phyloP scores from a whole-genome alignment of 1,140 invertebrate species.

The Aphaenogaster rudis region DNA sequence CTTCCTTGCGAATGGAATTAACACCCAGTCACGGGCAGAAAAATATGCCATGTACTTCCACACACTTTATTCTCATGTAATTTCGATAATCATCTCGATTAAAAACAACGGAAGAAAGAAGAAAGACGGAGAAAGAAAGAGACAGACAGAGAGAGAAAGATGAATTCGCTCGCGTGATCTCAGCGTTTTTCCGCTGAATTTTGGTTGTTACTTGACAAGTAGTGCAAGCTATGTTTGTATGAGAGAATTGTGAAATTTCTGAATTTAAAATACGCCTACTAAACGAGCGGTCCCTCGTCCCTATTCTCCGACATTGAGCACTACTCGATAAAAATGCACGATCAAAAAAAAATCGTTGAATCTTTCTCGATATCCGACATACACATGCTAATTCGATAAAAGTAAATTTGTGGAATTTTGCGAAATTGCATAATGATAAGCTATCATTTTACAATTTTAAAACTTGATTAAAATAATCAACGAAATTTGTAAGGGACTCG shows the following conservation, averaged over 20 bases:
- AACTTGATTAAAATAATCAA: conserved; percentile 59
- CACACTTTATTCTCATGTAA: conserved; percentile 48
- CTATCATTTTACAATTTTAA: conserved; percentile 41
- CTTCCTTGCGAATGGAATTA: conserved; percentile 39
- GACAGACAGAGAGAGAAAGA: neutral
- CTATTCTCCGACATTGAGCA: conserved; percentile 22
- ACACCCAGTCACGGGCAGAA: conserved; percentile 61
- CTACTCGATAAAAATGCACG: conserved; percentile 49
- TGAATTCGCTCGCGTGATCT: conserved; percentile 28
- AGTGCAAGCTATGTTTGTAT: conserved; percentile 41
- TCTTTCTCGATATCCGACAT: neutral
- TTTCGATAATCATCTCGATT: conserved; percentile 59
- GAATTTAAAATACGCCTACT: conserved; percentile 41
- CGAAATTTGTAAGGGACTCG: conserved; percentile 60
- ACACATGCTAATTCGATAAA: conserved; percentile 23
- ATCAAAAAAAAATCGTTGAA: conserved; percentile 20
- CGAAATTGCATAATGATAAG: conserved; percentile 19
- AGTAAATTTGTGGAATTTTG: conserved; percentile 16
- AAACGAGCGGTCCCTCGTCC: conserved; percentile 7
- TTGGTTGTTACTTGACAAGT: conserved; percentile 35
- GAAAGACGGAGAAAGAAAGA: neutral
- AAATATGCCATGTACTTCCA: conserved; percentile 63
- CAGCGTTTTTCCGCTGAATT: conserved; percentile 23
- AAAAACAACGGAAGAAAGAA: conserved; percentile 54
- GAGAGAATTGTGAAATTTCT: neutral